These are phyloP conservation scores for Clamator glandarius DNA, from an alignment of 2,797 vertebrate species.

Conservation along the genomic window DNA sequence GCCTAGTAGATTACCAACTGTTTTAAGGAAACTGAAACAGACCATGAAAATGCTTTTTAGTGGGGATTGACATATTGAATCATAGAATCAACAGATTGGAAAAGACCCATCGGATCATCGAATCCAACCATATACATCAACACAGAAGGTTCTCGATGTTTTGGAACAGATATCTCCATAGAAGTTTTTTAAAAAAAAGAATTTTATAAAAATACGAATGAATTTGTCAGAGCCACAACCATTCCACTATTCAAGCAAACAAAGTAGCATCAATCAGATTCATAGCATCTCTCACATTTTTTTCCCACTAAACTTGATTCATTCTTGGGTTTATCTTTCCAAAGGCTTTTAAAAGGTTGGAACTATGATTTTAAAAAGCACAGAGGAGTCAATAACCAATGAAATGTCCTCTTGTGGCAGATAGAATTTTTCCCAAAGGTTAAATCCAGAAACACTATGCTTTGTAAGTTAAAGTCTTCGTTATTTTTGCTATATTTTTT, in stretches of 20 bases:
- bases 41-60: not conserved
- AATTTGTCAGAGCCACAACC: not conserved
- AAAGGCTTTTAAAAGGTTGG: constrained; percentile 32
- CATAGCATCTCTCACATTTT: not conserved
- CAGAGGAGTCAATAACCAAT: constrained; percentile 33
- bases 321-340: constrained; percentile 38
- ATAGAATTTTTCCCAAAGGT: constrained; percentile 54
- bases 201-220: not conserved
- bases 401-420: constrained; percentile 16
- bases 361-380: constrained; percentile 54
- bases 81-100: no score
- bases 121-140: no score
- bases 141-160: not conserved
- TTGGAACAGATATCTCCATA: not conserved
- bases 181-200: not conserved
- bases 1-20: not conserved
- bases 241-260: not conserved
- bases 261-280: not conserved
- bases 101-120: no score
- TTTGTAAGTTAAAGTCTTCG: constrained; percentile 45
- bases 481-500: constrained; percentile 36
- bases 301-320: constrained; percentile 9
- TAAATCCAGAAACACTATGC: constrained; percentile 30
- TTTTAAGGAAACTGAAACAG: not conserved
- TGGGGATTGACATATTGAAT: not conserved